A percentile compares a stretch with the other conserved stretches of the same genome.
Conservation (phyloP, 53 echinoderm and acorn worm species). For the Hippasteria phrygiana region DNA sequence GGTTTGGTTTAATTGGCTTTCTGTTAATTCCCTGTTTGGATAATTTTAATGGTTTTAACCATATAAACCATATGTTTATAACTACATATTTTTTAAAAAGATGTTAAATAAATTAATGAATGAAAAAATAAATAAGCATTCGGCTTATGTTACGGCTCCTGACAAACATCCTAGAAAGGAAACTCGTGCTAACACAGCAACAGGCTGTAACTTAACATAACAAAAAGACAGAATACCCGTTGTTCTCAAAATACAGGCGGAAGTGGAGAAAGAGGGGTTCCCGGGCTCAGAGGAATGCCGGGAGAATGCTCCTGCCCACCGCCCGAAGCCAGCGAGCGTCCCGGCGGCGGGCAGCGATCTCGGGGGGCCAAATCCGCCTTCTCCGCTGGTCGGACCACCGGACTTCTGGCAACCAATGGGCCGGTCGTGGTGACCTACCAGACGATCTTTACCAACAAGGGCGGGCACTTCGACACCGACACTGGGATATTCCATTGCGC, state of each 20-base stretch:
- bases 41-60: too few relatives aligned
- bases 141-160: too few relatives aligned
- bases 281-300: not conserved
- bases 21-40: too few relatives aligned
- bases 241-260: not conserved
- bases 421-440: slow-evolving; percentile 82
- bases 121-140: too few relatives aligned
- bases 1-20: too few relatives aligned
- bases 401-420: slow-evolving; percentile 67
- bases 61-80: too few relatives aligned
- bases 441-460: slow-evolving; percentile 79
- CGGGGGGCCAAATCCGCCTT: slow-evolving; percentile 59
- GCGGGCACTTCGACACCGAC: slow-evolving; percentile 76
- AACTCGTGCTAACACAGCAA: too few relatives aligned
- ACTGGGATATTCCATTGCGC: slow-evolving; percentile 88
- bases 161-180: too few relatives aligned
- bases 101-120: too few relatives aligned
- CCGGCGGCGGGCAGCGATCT: slow-evolving; percentile 16
- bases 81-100: too few relatives aligned
- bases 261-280: slow-evolving; percentile 13
- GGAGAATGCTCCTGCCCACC: slow-evolving; percentile 31
- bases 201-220: too few relatives aligned
- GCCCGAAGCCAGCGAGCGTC: not conserved
- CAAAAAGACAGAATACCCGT: too few relatives aligned
- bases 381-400: slow-evolving; percentile 79